Base-by-base conservation (phyloP, 2,888 invertebrate genomes). In the Sesia bembeciformis region DNA sequence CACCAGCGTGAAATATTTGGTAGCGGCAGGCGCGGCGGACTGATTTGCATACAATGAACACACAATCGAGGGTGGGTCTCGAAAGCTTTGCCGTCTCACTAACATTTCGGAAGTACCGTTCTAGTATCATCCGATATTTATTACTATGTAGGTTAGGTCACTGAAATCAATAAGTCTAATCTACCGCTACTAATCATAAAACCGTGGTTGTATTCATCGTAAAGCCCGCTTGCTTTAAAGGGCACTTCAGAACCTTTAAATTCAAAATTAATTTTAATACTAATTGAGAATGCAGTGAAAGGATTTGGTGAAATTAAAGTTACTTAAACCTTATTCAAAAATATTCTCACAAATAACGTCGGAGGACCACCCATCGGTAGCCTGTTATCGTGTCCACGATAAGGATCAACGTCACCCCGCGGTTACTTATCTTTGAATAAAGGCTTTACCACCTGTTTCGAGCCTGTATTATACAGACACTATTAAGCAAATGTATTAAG, bases 81-180 rank as follows among this genome's bases (percentile, higher is more conserved):
- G 74, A 74, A 74, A 76, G 73, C 67, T 66, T 60, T 67, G 60
- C 64, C 70, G 70, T 71, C 78, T 77, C 68, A 70, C 75, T 78
- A 78, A 80, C 81, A 77, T 81, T 83, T 81, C 74, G 77, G 83
- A 83, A 78, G 84, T 84, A 80, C 83, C 82, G 81, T 79, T 81
- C 66, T 71, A 64, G 66, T 70, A 67, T 67, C 70, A 70, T 76
- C 72, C 66, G 64, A 68, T 67, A 64, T 71, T 72, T 70, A 72
- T 72, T 68, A 72, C 23, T 23, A 23, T 23, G 23, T 23, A 23
- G 23, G 23, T 23, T 23, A 23, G 23, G 23, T 23, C 23, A 23
- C 23, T 23, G 23, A 23, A 23, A 23, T 23, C 23, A 23, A 23
- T 23, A 23, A 23, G 23, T 23, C 23, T 23, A 23, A 23, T 23